Conservation (phyloP, 2,888 invertebrate genomes). For the Argyresthia goedartella region DNA sequence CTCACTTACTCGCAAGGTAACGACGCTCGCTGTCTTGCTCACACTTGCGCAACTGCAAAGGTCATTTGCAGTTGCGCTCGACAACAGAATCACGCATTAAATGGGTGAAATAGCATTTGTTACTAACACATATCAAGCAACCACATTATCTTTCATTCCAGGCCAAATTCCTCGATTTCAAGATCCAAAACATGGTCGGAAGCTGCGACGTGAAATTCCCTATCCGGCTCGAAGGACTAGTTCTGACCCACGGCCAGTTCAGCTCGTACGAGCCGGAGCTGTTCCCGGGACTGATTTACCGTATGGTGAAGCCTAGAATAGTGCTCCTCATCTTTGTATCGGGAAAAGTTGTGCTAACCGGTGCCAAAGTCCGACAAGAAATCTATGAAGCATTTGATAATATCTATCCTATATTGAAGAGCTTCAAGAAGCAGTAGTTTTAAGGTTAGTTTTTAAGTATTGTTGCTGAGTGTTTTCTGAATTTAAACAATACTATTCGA, state of each 20-base stretch:
- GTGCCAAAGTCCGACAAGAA: slow-evolving; percentile 93
- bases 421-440: slow-evolving; percentile 87
- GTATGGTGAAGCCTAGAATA: slow-evolving; percentile 98
- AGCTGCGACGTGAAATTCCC: slow-evolving; percentile 85
- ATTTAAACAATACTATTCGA: no score
- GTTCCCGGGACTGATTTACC: slow-evolving; percentile 97
- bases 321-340: slow-evolving; percentile 98
- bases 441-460: slow-evolving; percentile 4
- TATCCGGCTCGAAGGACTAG: slow-evolving; percentile 80
- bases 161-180: slow-evolving; percentile 86
- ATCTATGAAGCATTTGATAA: slow-evolving; percentile 97
- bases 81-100: no score
- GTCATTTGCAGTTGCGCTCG: no score
- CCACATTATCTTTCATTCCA: slow-evolving; percentile 54
- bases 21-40: no score
- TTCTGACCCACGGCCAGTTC: slow-evolving; percentile 81
- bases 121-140: no score
- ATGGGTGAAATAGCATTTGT: no score
- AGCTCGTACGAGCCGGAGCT: slow-evolving; percentile 97
- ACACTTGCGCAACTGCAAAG: no score
- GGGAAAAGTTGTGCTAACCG: slow-evolving; percentile 98
- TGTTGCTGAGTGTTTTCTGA: no score
- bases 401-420: slow-evolving; percentile 96
- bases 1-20: no score
- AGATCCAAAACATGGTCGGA: slow-evolving; percentile 85